These are phyloP conservation scores for Alviniconcha marisindica DNA, from an alignment of 1,140 invertebrate species.

Conservation along the genomic window DNA sequence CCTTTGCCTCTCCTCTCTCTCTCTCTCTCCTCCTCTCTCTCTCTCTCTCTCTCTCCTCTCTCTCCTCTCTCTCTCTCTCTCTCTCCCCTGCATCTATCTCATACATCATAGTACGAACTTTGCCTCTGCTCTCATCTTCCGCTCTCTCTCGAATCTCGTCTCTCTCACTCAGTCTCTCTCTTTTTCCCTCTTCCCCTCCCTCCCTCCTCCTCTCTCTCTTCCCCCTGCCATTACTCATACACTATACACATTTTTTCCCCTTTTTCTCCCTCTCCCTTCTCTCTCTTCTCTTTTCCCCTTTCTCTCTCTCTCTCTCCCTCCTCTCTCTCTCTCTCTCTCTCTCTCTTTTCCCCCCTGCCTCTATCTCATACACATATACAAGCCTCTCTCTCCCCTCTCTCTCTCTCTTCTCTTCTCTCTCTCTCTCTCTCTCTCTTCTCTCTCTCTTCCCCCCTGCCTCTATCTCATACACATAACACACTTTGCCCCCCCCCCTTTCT, in stretches of 20 bases:
- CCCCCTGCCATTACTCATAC: too few relatives aligned
- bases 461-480: too few relatives aligned
- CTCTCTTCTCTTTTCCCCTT: neutral
- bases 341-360: too few relatives aligned
- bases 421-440: too few relatives aligned
- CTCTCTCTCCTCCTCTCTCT: neutral
- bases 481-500: too few relatives aligned
- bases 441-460: too few relatives aligned
- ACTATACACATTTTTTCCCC: too few relatives aligned
- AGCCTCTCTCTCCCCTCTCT: too few relatives aligned
- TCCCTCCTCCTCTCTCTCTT: neutral
- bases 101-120: neutral
- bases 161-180: neutral
- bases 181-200: neutral
- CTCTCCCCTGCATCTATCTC: neutral
- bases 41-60: slow-evolving; percentile 6
- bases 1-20: slow-evolving; percentile 13
- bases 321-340: too few relatives aligned
- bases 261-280: neutral
- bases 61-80: neutral
- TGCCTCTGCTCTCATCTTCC: neutral
- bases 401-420: too few relatives aligned
- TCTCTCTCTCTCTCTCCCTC: too few relatives aligned
- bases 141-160: neutral
- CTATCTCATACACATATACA: too few relatives aligned